A percentile compares a stretch with the other conserved stretches of the same genome.
Evolutionary conservation across 1,140 invertebrate genomes (phyloP).

Genomic region (Zophobas morio): DNA sequence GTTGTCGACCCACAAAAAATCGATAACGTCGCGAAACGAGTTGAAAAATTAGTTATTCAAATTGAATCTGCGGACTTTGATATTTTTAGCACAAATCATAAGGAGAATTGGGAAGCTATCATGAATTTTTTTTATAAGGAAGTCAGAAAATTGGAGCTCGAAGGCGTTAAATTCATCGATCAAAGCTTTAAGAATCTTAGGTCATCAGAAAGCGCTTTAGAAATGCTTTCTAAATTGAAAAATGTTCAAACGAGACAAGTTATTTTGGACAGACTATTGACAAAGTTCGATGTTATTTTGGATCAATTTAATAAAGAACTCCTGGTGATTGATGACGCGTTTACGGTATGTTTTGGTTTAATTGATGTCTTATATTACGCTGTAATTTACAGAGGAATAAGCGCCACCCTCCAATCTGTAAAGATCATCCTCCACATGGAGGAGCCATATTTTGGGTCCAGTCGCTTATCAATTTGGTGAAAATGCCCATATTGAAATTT

Average conservation of each 20-base stretch:
- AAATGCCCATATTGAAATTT: slow-evolving; percentile 83
- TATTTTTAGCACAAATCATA: slow-evolving; percentile 81
- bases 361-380: not conserved
- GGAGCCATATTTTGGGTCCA: slow-evolving; percentile 89
- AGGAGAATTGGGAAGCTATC: slow-evolving; percentile 87
- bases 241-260: slow-evolving; percentile 81
- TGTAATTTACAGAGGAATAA: slow-evolving; percentile 74
- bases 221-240: slow-evolving; percentile 85
- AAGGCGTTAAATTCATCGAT: slow-evolving; percentile 88
- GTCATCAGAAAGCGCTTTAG: slow-evolving; percentile 84
- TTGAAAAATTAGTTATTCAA: slow-evolving; percentile 80
- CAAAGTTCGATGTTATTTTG: slow-evolving; percentile 89
- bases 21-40: slow-evolving; percentile 83
- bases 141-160: slow-evolving; percentile 81
- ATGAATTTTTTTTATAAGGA: slow-evolving; percentile 83
- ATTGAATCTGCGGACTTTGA: slow-evolving; percentile 86
- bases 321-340: slow-evolving; percentile 76
- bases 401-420: slow-evolving; percentile 80
- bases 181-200: slow-evolving; percentile 84
- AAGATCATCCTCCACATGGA: slow-evolving; percentile 82
- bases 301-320: slow-evolving; percentile 89
- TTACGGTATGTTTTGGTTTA: slow-evolving; percentile 71
- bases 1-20: slow-evolving; percentile 88
- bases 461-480: slow-evolving; percentile 82
- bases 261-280: slow-evolving; percentile 80